These are phyloP conservation scores for Otis tarda DNA, from an alignment of 2,113 vertebrate species.

Conservation along the genomic window DNA sequence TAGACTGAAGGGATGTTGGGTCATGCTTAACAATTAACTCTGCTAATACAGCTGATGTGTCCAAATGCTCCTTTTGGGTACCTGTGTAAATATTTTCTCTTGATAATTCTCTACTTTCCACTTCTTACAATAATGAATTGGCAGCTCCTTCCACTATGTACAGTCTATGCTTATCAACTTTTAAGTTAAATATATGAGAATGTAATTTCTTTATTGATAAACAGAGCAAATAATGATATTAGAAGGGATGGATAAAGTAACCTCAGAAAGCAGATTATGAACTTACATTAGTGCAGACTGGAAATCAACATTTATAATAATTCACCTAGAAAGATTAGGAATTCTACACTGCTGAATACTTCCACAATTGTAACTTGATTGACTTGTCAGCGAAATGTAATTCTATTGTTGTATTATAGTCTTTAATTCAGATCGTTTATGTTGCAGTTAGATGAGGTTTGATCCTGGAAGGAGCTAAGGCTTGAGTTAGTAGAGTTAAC, in stretches of 20 bases:
- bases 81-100: not conserved
- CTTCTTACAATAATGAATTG: not conserved
- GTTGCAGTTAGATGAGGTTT: not conserved
- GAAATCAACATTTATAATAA: not conserved
- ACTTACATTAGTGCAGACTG: not conserved
- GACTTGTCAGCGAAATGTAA: not conserved
- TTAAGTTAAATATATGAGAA: not conserved
- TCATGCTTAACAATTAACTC: conserved; percentile 35
- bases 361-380: not conserved
- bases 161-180: not conserved
- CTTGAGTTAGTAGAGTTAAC: not conserved
- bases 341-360: not conserved
- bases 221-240: not conserved
- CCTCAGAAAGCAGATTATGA: not conserved
- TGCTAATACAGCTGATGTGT: not conserved
- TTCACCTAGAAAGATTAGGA: not conserved
- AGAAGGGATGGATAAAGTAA: not conserved
- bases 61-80: conserved; percentile 23
- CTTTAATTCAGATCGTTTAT: not conserved
- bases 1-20: not conserved
- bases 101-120: not conserved
- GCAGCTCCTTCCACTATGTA: not conserved
- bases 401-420: not conserved
- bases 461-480: not conserved
- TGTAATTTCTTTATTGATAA: not conserved